phyloP scores from a whole-genome alignment of 2,113 vertebrate genomes.

The Benitochromis conjunctus region DNA sequence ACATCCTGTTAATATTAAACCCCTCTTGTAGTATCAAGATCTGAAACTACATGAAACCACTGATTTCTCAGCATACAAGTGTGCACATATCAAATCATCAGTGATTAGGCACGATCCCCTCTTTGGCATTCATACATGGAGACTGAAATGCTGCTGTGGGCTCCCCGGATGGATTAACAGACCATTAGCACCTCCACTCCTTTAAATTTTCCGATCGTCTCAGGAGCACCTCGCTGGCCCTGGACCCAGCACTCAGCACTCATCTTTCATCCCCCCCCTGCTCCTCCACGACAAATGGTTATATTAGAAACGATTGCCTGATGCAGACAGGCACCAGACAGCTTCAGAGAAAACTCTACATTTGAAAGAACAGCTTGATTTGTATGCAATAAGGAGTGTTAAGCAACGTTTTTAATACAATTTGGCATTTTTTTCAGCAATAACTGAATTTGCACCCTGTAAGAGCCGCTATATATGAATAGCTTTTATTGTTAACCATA shows the following conservation, averaged over 20 bases:
- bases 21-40: neutral
- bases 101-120: conserved; percentile 1
- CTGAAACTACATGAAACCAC: neutral
- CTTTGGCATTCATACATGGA: conserved; percentile 22
- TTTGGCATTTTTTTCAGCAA: neutral
- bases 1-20: neutral
- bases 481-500: neutral
- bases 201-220: conserved; percentile 21
- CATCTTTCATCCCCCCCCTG: conserved; percentile 15
- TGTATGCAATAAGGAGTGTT: neutral
- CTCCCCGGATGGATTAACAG: conserved; percentile 18
- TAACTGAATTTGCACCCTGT: neutral
- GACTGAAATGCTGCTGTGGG: neutral
- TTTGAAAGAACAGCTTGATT: neutral
- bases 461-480: neutral
- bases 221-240: neutral
- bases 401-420: neutral
- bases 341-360: neutral
- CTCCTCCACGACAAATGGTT: neutral
- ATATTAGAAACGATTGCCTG: neutral
- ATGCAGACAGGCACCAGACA: neutral
- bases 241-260: neutral
- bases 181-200: conserved; percentile 34
- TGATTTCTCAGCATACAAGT: neutral
- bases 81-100: conserved; percentile 21